Conservation (phyloP, 2,113 vertebrate species). For the Poeciliopsis retropinna region DNA sequence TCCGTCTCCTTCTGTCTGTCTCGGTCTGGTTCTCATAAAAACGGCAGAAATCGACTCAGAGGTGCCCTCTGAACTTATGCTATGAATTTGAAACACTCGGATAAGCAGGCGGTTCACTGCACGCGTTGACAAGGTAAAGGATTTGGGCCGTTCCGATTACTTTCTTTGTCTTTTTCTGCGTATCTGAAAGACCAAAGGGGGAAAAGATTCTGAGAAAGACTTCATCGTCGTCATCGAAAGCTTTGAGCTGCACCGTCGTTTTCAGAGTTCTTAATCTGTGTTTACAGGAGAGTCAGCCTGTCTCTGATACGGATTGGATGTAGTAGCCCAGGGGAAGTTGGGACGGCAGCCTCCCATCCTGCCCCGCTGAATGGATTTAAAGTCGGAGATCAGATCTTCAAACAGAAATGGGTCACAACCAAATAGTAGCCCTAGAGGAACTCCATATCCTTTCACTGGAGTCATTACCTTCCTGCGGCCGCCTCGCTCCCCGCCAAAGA, state of each 20-base stretch:
- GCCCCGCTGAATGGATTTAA: constrained; percentile 72
- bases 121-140: constrained; percentile 29
- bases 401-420: constrained; percentile 49
- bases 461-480: constrained; percentile 18
- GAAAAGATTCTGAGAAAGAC: not conserved
- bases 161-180: not conserved
- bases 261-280: constrained; percentile 67
- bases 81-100: constrained; percentile 50
- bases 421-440: constrained; percentile 44
- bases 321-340: constrained; percentile 60
- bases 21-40: constrained; percentile 52
- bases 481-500: not conserved
- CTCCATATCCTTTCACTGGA: constrained; percentile 55
- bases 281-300: constrained; percentile 73
- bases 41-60: constrained; percentile 28
- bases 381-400: constrained; percentile 74
- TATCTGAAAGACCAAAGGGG: constrained; percentile 14
- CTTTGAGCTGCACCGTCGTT: constrained; percentile 37
- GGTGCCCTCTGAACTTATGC: constrained; percentile 28
- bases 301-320: constrained; percentile 67
- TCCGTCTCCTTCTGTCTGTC: constrained; percentile 17
- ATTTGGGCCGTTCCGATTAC: constrained; percentile 3
- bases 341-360: constrained; percentile 80
- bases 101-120: constrained; percentile 14
- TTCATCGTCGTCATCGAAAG: not conserved